phyloP scores from a whole-genome alignment of 1,140 invertebrate species.

The Zophobas atratus region DNA sequence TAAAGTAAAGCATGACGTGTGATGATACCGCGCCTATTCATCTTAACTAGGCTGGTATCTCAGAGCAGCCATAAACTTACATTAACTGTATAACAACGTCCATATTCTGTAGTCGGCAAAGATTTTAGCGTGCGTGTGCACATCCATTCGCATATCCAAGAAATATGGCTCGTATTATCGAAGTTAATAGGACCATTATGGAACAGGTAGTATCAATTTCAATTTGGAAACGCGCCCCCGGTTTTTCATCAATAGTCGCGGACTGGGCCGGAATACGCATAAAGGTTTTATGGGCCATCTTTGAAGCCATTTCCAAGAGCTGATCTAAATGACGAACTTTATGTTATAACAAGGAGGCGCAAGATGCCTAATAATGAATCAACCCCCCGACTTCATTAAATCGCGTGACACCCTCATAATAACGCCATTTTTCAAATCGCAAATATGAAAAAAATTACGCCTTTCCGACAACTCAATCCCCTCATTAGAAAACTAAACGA shows the following conservation, averaged over 20 bases:
- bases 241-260: slow-evolving; percentile 45
- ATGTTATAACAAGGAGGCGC: slow-evolving; percentile 35
- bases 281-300: slow-evolving; percentile 51
- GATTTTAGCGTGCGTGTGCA: slow-evolving; percentile 43
- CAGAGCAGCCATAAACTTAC: slow-evolving; percentile 54
- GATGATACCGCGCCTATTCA: slow-evolving; percentile 53
- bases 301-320: slow-evolving; percentile 36
- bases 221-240: slow-evolving; percentile 47
- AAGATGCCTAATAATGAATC: slow-evolving; percentile 45
- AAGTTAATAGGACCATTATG: slow-evolving; percentile 45
- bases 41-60: slow-evolving; percentile 56
- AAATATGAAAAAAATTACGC: background rate
- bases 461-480: background rate
- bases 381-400: slow-evolving; percentile 44
- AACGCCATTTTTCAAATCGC: slow-evolving; percentile 25
- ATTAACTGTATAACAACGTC: slow-evolving; percentile 50
- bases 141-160: slow-evolving; percentile 44
- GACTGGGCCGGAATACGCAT: slow-evolving; percentile 48
- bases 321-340: slow-evolving; percentile 46
- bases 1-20: slow-evolving; percentile 57
- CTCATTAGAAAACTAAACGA: background rate
- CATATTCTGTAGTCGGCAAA: slow-evolving; percentile 43
- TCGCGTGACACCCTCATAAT: slow-evolving; percentile 23
- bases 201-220: slow-evolving; percentile 53
- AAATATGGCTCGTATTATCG: slow-evolving; percentile 49